Conservation (phyloP, 2,888 invertebrate genomes). For the Holacanthella duospinosa region DNA sequence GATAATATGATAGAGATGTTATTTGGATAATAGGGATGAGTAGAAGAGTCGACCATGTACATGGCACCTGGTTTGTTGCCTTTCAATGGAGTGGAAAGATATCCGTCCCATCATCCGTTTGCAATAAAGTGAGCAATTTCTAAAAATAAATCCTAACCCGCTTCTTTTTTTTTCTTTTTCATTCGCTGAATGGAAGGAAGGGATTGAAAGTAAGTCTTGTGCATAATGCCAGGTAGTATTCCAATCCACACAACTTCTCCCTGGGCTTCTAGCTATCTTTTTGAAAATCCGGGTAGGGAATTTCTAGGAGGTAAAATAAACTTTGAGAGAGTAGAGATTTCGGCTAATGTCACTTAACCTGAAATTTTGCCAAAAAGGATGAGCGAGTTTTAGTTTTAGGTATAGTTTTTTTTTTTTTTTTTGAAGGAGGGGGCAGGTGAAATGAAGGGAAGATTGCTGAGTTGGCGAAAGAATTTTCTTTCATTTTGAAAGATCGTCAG, state of each 20-base stretch:
- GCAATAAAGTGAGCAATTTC: constrained; percentile 22
- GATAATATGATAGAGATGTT: not conserved
- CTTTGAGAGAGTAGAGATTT: not conserved
- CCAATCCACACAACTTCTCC: not conserved
- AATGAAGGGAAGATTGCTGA: not conserved
- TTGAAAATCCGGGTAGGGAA: not conserved
- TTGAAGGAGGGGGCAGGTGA: not conserved
- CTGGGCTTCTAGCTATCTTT: not conserved
- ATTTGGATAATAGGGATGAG: too few relatives aligned
- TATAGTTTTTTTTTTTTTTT: not conserved
- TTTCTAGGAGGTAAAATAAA: not conserved
- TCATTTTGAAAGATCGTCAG: too few relatives aligned
- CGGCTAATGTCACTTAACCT: not conserved
- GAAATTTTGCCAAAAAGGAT: not conserved
- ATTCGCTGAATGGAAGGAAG: not conserved
- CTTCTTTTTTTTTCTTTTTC: not conserved
- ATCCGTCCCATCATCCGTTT: constrained; percentile 19
- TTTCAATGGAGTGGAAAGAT: constrained; percentile 25
- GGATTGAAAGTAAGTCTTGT: not conserved
- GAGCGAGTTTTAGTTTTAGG: not conserved
- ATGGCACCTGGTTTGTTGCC: constrained; percentile 24
- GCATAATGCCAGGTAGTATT: not conserved
- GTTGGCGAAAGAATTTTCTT: too few relatives aligned
- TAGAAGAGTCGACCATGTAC: too few relatives aligned
- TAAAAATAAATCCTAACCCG: constrained; percentile 14